Conservation (phyloP, 2,888 invertebrate genomes). For the Heterodera filipjevi region DNA sequence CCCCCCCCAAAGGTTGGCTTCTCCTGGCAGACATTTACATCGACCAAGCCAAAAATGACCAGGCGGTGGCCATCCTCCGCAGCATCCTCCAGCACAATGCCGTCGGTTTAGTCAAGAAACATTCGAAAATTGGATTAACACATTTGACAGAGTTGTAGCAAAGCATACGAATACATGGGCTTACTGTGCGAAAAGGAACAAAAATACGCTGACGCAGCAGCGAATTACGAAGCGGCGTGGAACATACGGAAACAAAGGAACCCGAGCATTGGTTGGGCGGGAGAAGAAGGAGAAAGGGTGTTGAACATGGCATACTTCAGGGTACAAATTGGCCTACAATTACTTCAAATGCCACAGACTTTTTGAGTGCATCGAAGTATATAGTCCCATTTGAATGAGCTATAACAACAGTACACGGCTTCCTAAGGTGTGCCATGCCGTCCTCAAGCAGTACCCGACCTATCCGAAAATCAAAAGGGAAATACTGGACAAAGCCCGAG, state of each 20-base stretch:
- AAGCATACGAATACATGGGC: slow-evolving; percentile 86
- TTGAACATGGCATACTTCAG: slow-evolving; percentile 62
- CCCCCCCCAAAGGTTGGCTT: slow-evolving; percentile 74
- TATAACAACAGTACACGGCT: neutral
- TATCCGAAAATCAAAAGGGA: slow-evolving; percentile 90
- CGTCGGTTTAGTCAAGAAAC: slow-evolving; percentile 51
- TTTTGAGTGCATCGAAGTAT: slow-evolving; percentile 84
- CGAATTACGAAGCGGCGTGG: slow-evolving; percentile 85
- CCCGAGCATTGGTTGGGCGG: slow-evolving; percentile 75
- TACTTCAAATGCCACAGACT: slow-evolving; percentile 84
- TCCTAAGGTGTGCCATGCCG: slow-evolving; percentile 73
- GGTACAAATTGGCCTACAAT: slow-evolving; percentile 89
- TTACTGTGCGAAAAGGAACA: slow-evolving; percentile 88
- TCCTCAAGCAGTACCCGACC: slow-evolving; percentile 72
- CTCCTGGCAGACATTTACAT: slow-evolving; percentile 87
- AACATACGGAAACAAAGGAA: slow-evolving; percentile 80
- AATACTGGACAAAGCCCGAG: slow-evolving; percentile 80
- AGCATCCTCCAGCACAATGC: slow-evolving; percentile 68
- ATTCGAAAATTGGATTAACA: neutral
- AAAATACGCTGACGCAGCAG: slow-evolving; percentile 81
- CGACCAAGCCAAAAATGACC: slow-evolving; percentile 80
- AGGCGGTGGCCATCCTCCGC: slow-evolving; percentile 80
- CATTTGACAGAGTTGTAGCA: slow-evolving; percentile 76
- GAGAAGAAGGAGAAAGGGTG: neutral
- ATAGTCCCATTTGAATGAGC: no score